Evolutionary conservation across 2,888 invertebrate species (phyloP).

Genomic region (Tetropium fuscum): DNA sequence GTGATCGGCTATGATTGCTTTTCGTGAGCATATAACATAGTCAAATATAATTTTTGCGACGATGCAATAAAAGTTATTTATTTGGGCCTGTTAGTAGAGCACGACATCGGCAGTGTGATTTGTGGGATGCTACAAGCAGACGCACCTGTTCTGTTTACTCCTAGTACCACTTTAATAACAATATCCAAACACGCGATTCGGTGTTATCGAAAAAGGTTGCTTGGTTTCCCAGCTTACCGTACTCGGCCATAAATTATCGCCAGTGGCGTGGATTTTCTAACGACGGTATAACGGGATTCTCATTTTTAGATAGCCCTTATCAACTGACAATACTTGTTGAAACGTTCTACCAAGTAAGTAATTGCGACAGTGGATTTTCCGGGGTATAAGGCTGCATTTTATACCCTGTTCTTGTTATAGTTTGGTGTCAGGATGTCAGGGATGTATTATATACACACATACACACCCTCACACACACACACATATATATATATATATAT

Average conservation of each 20-base stretch:
- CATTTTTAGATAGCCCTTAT: not conserved
- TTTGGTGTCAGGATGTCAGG: no score
- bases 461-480: no score
- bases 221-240: conserved; percentile 6
- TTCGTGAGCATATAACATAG: no score
- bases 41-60: no score
- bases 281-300: not conserved
- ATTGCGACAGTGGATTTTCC: no score
- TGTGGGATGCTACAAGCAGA: conserved; percentile 16
- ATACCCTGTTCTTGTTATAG: no score
- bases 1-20: no score
- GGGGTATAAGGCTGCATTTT: no score
- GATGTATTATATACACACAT: no score
- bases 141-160: conserved; percentile 15
- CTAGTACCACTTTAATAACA: conserved; percentile 17
- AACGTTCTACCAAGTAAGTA: no score
- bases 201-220: conserved; percentile 21
- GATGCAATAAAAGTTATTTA: conserved; percentile 10
- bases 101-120: conserved; percentile 6
- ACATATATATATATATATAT: no score
- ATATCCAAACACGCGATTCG: conserved; percentile 21
- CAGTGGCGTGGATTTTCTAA: not conserved
- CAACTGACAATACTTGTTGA: no score
- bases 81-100: conserved; percentile 1
- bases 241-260: not conserved